Evolutionary conservation across 2,888 invertebrate species (phyloP), one percentile per base, ranked within the genome.

Genomic region (Gerosis bhagava): DNA sequence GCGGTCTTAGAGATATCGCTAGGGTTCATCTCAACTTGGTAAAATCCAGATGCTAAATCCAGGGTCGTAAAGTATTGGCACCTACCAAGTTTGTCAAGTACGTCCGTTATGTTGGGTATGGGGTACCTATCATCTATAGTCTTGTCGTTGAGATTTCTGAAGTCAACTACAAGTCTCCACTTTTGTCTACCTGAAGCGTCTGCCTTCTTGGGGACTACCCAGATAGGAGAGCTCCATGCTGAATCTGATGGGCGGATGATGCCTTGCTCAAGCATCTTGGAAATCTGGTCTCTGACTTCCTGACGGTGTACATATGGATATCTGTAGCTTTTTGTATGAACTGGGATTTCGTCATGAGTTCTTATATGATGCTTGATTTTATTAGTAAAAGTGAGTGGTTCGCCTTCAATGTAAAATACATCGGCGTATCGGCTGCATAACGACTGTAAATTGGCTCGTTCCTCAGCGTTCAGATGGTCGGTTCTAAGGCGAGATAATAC

Each of bases 161-260:
- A 63, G 10, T 56, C 58, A 4, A 61, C 29, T 3, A 60, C 46
- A 31, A 62, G 13, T 7, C 58, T 43, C 51, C 52, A 57, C 42
- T 63, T 61, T 2, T 28, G 15, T 41, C 53, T 55, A 1, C 58
- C 57, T 1, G 56, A 54, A 0, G 63, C 52, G 31, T 70, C 67
- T 3, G 48, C 28, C 49, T 68, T 69, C 48, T 72, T 65, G 0
- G 65, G 63, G 3, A 70, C 70, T 3, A 70, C 52, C 66, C 65
- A 70, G n/a, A 70, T 52, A n/a, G 67, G 69, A 5, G 57, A 49
- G 19, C 55, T 55, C 63, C 67, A 72, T 2, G 70, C 70, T 5
- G 61, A 63, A 1, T 56, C 44, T 0, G 58, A 59, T 11, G 59
- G 63, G 46, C 53, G 48, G 12, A 72, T 67, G 6, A 69, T 71